phyloP scores from a whole-genome alignment of 2,888 invertebrate genomes.

The Andrena praecox region DNA sequence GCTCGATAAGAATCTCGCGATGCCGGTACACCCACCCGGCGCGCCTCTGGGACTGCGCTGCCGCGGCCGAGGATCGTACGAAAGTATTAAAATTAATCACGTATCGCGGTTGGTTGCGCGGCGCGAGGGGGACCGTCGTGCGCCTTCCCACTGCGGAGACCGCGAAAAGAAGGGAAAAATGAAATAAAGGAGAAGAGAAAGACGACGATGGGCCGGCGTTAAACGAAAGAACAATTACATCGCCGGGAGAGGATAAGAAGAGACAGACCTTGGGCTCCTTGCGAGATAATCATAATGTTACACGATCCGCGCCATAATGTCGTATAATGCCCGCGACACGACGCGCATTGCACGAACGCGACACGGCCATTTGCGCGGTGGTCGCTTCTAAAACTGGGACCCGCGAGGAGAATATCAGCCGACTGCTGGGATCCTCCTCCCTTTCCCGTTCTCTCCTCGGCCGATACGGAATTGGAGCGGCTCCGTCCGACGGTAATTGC shows the following conservation, averaged over 20 bases:
- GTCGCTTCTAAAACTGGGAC: conserved; percentile 51
- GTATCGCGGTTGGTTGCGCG: too few relatives aligned
- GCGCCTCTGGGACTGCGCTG: neutral
- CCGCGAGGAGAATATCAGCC: conserved; percentile 13
- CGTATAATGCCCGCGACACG: conserved; percentile 80
- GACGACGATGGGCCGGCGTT: conserved; percentile 47
- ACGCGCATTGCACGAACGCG: conserved; percentile 77
- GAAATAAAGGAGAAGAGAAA: conserved; percentile 20
- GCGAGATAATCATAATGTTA: conserved; percentile 83
- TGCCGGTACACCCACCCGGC: neutral
- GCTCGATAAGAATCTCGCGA: neutral
- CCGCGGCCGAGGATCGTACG: too few relatives aligned
- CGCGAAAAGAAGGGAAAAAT: neutral
- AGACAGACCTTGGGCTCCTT: conserved; percentile 84
- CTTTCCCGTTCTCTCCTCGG: neutral
- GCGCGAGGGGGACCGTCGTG: too few relatives aligned
- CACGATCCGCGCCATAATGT: conserved; percentile 81
- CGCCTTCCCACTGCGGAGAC: neutral
- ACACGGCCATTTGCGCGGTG: conserved; percentile 63
- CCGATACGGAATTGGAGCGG: conserved; percentile 51
- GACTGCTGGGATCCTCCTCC: neutral
- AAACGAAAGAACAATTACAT: conserved; percentile 78
- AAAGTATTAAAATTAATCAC: too few relatives aligned
- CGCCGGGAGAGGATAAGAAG: conserved; percentile 73
- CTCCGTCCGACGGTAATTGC: conserved; percentile 21